These are phyloP conservation scores for Momotus momota DNA, from an alignment of 2,797 vertebrate genomes.

Conservation along the genomic window DNA sequence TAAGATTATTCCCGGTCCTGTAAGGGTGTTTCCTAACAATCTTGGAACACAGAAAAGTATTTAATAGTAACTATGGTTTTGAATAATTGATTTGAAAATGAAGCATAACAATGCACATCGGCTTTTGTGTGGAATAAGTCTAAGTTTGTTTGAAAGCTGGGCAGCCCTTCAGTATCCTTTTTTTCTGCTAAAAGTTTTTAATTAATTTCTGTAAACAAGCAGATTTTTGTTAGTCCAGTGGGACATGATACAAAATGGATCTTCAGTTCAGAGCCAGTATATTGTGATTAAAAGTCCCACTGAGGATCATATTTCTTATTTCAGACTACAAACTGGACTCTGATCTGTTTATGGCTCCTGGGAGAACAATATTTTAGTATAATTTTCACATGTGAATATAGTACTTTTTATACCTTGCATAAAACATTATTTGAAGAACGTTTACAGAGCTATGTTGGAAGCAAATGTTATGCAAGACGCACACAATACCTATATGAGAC, in stretches of 20 bases:
- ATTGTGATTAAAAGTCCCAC: constrained; percentile 74
- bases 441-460: constrained; percentile 48
- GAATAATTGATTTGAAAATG: neutral
- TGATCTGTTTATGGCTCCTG: constrained; percentile 72
- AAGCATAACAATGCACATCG: neutral
- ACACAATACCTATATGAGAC: neutral
- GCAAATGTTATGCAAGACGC: neutral
- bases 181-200: constrained; percentile 60
- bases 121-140: constrained; percentile 5
- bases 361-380: constrained; percentile 61
- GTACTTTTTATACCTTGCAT: constrained; percentile 60
- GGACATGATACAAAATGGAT: constrained; percentile 68
- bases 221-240: constrained; percentile 56
- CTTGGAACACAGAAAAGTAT: neutral
- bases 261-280: constrained; percentile 69
- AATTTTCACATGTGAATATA: constrained; percentile 67
- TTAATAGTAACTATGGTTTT: neutral
- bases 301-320: constrained; percentile 74
- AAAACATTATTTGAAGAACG: constrained; percentile 65
- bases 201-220: constrained; percentile 69
- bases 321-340: constrained; percentile 64
- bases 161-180: constrained; percentile 28
- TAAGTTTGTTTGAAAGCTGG: constrained; percentile 44
- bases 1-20: neutral
- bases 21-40: neutral